Conservation (phyloP, 2,888 invertebrate species). For the Callosobruchus maculatus region DNA sequence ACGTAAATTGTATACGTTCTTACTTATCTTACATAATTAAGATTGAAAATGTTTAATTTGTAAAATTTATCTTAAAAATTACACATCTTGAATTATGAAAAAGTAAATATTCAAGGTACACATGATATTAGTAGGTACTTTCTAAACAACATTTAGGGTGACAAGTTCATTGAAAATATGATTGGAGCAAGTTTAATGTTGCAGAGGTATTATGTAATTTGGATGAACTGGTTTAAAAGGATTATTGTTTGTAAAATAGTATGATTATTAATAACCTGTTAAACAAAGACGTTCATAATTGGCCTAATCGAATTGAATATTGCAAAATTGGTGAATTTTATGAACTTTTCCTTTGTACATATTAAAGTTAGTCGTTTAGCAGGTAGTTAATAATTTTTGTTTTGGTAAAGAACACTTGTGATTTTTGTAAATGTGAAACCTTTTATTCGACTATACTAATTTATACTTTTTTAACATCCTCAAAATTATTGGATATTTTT, state of each 20-base stretch:
- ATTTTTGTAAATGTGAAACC: slow-evolving; percentile 11
- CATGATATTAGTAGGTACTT: no score
- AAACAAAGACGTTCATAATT: background rate
- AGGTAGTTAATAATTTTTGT: background rate
- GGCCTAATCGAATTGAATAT: background rate
- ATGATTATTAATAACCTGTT: background rate
- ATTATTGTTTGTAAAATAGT: background rate
- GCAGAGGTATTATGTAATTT: background rate
- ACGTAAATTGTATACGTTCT: no score
- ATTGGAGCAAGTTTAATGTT: background rate
- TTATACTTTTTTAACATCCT: slow-evolving; percentile 16
- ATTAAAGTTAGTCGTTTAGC: background rate
- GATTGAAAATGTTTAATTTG: no score
- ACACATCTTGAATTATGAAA: no score
- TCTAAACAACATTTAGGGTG: no score
- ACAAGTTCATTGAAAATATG: background rate
- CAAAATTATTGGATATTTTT: slow-evolving; percentile 24
- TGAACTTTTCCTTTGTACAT: background rate
- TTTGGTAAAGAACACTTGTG: background rate
- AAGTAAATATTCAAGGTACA: no score
- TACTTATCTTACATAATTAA: no score
- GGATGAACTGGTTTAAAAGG: background rate
- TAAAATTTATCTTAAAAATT: no score
- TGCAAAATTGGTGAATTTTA: background rate
- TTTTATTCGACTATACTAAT: slow-evolving; percentile 15